Percentiles rank a stretch among this genome's conserved stretches.
Evolutionary conservation across 2,888 invertebrate genomes (phyloP).

Genomic region (Hymenopus coronatus): DNA sequence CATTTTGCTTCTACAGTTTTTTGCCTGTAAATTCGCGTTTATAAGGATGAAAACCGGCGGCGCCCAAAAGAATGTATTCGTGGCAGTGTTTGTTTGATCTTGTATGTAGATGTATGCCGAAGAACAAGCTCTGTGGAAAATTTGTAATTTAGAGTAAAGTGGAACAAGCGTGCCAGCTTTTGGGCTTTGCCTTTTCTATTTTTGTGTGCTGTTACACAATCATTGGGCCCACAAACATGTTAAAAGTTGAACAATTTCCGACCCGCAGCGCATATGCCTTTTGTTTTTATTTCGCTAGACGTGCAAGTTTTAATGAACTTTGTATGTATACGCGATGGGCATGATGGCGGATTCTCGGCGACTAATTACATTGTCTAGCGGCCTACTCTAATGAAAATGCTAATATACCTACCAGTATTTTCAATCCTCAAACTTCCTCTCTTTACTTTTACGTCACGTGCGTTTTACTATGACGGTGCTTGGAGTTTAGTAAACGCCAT

Average conservation of each 20-base stretch:
- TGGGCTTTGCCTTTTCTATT: neutral
- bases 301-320: neutral
- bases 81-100: neutral
- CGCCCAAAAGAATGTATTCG: neutral
- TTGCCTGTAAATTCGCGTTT: too few species aligned
- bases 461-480: too few species aligned
- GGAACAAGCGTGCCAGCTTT: neutral
- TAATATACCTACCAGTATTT: neutral
- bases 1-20: too few species aligned
- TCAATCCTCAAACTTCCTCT: neutral
- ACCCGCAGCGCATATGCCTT: neutral
- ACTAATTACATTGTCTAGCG: neutral
- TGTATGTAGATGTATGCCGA: neutral
- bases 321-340: neutral
- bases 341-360: neutral
- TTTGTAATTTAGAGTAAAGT: neutral
- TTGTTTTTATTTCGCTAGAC: neutral
- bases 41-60: too few species aligned
- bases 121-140: neutral
- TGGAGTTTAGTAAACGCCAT: too few species aligned
- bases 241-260: neutral
- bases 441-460: neutral
- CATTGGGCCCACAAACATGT: neutral
- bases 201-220: neutral
- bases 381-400: neutral